phyloP scores from a whole-genome alignment of 2,113 vertebrate species.

The Rousettus leschenaultii region DNA sequence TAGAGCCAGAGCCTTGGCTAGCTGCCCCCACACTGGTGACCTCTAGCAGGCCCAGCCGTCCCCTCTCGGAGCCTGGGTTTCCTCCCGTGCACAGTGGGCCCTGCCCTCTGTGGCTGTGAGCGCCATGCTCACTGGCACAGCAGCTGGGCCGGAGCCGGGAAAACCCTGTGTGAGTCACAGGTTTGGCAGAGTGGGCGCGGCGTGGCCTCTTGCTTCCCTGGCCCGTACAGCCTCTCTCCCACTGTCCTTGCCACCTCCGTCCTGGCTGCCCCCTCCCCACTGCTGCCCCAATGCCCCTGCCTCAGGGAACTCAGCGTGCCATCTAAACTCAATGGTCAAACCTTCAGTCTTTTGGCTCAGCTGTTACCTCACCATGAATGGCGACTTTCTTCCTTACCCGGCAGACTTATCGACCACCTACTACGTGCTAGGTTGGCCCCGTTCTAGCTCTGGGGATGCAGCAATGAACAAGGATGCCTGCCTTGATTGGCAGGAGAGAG shows the following conservation, averaged over 20 bases:
- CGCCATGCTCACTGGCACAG: background rate
- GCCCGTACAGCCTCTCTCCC: background rate
- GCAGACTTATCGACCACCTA: background rate
- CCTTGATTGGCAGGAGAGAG: background rate
- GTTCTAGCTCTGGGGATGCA: background rate
- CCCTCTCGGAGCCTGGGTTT: background rate
- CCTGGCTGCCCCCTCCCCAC: background rate
- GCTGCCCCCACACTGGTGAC: background rate
- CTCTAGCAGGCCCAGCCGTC: background rate
- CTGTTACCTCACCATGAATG: background rate
- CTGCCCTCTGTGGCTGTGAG: background rate
- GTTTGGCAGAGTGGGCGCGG: background rate
- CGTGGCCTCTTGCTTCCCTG: background rate
- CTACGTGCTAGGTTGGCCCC: background rate
- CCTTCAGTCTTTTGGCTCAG: background rate
- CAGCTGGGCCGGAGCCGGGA: background rate
- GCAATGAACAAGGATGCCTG: background rate
- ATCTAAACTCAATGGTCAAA: background rate
- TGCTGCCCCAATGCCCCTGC: background rate
- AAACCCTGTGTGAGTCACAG: slow-evolving; percentile 41
- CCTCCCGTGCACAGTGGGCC: background rate
- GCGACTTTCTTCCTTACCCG: background rate
- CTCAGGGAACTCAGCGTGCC: background rate
- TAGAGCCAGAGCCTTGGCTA: background rate
- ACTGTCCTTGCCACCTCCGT: background rate